These are phyloP conservation scores for Opisthocomus hoazin DNA, from an alignment of 2,113 vertebrate genomes.

Conservation along the genomic window DNA sequence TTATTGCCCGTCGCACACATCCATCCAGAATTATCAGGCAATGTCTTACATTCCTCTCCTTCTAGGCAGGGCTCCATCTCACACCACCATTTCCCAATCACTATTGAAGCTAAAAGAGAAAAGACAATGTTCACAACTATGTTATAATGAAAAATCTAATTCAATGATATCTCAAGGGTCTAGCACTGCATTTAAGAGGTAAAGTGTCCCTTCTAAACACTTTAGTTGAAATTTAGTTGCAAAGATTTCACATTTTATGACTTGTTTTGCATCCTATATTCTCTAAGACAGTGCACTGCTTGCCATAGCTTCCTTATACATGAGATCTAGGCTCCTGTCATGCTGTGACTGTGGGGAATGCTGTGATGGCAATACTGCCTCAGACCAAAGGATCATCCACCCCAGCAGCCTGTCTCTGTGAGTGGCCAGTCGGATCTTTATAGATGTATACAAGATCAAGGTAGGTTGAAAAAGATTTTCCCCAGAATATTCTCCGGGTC, in stretches of 20 bases:
- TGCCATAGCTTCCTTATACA: neutral
- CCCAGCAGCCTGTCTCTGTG: neutral
- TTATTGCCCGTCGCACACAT: conserved; percentile 98
- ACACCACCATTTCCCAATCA: conserved; percentile 98
- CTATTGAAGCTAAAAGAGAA: conserved; percentile 86
- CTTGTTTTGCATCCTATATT: neutral
- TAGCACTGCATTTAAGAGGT: neutral
- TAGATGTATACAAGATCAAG: neutral
- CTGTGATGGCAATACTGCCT: neutral
- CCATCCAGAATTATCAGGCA: conserved; percentile 97
- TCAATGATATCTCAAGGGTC: neutral
- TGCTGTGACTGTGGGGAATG: neutral
- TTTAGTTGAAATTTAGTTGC: neutral
- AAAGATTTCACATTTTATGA: neutral
- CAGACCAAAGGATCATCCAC: neutral
- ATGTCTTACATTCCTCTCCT: conserved; percentile 95
- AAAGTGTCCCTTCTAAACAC: neutral
- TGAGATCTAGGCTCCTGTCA: rapidly evolving
- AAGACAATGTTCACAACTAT: neutral
- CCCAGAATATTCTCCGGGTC: neutral
- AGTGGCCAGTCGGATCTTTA: neutral
- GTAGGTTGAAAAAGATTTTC: neutral
- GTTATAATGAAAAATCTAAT: neutral
- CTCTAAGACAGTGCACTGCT: neutral
- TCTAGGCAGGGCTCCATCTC: conserved; percentile 98